Conservation (phyloP, 2,797 vertebrate species). For the Triplophysa bombifrons region DNA sequence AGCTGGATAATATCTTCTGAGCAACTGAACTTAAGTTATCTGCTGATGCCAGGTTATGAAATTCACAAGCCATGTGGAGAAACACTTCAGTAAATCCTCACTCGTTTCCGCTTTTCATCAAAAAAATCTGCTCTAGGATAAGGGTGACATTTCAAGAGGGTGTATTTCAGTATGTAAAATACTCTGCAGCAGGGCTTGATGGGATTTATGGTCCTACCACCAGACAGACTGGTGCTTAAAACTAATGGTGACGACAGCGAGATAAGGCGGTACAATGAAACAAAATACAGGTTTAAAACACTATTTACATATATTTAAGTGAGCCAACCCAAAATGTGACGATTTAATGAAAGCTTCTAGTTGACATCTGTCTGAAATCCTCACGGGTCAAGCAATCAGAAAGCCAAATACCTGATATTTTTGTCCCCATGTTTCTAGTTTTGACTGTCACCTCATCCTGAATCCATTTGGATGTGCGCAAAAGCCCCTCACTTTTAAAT, state of each 20-base stretch:
- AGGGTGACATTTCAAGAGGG: neutral
- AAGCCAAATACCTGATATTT: neutral
- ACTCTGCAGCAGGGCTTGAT: neutral
- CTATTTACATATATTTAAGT: neutral
- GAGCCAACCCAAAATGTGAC: neutral
- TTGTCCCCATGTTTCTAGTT: neutral
- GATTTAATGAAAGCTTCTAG: neutral
- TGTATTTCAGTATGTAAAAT: neutral
- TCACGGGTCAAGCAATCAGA: neutral
- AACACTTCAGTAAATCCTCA: neutral
- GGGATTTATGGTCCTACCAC: neutral
- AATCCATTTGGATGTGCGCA: neutral
- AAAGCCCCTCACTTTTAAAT: neutral
- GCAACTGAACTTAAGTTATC: slow-evolving; percentile 22
- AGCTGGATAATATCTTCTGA: slow-evolving; percentile 1
- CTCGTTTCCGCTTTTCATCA: slow-evolving; percentile 4
- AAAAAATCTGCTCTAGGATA: slow-evolving; percentile 3
- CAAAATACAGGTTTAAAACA: too few species aligned
- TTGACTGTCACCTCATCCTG: neutral
- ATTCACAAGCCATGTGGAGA: neutral
- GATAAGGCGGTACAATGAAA: neutral
- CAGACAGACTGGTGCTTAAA: neutral
- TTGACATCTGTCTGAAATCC: neutral
- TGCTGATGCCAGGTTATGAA: slow-evolving; percentile 4
- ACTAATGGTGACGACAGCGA: neutral